Evolutionary conservation across 2,888 invertebrate species (phyloP), one percentile per base, ranked within the genome.

Genomic region (Chouioia cunea): DNA sequence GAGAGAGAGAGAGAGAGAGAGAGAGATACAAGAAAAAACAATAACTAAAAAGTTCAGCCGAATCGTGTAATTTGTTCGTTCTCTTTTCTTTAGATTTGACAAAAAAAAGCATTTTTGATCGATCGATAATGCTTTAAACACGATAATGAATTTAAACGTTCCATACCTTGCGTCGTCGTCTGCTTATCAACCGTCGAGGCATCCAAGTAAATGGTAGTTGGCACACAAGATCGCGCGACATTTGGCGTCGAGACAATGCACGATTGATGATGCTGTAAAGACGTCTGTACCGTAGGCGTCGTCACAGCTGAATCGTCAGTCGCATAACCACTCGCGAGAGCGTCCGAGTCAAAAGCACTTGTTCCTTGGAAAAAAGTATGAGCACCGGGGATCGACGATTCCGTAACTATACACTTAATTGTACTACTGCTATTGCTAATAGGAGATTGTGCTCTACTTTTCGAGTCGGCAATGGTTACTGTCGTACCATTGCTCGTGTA

Each of bases 201-300:
- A 66, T 78, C 85, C 20, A 83, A 73, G 71, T 84, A 83, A 68
- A 84, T 78, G 2, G 87, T 86, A 57, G 86, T 82, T 27, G 87
- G 77, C 73, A 86, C 78, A 16, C 82, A 79, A 23, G 84, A 78
- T 52, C 87, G 81, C 27, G 88, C 86, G 63, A 89, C 88, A 60
- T 90, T 89, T 78, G 91, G 89, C 79, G 92, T 90, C 78, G 92
- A 90, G 79, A 93, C 92, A 77, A 92, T 92, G 85, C 93, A 93
- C 62, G 92, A 90, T 83, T 91, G 92, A 78, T 90, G 89, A 75
- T 87, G 36, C 27, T 27, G 87, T 83, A 89, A 88, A 75, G 86
- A 81, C 84, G 85, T 78, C 46, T 86, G 82, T 47, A 87, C 79
- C 70, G 83, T 47, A 15, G 68, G 43, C 22, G 79, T 75, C 73